Evolutionary conservation across 2,888 invertebrate genomes (phyloP).

Genomic region (Lepidochrysops patricia): DNA sequence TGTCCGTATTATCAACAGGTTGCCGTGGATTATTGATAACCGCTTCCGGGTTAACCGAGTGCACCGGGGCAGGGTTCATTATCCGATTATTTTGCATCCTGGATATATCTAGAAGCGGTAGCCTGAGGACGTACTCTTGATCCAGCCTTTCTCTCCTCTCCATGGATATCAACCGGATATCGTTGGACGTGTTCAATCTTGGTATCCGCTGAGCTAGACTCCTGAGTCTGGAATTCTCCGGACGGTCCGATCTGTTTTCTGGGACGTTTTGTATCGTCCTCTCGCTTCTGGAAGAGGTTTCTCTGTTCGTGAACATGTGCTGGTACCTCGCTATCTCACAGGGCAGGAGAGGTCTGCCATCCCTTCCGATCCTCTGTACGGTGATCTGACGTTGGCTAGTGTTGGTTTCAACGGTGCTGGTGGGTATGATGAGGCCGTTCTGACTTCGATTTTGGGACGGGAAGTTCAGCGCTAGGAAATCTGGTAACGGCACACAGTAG

Average conservation of each 20-base stretch:
- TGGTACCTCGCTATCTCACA: slow-evolving; percentile 66
- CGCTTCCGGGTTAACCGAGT: slow-evolving; percentile 34
- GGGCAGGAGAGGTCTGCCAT: slow-evolving; percentile 68
- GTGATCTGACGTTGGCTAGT: slow-evolving; percentile 62
- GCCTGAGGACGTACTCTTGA: slow-evolving; percentile 45
- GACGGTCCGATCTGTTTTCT: slow-evolving; percentile 29
- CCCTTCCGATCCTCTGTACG: slow-evolving; percentile 72
- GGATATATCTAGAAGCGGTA: slow-evolving; percentile 47
- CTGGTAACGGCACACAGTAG: slow-evolving; percentile 59
- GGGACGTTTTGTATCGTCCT: slow-evolving; percentile 36
- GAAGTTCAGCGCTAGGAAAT: slow-evolving; percentile 53
- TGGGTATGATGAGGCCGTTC: slow-evolving; percentile 38
- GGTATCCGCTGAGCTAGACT: slow-evolving; percentile 52
- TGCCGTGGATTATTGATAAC: slow-evolving; percentile 34
- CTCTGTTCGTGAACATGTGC: slow-evolving; percentile 51
- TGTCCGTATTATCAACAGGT: slow-evolving; percentile 32
- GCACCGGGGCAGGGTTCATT: slow-evolving; percentile 31
- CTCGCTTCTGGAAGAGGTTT: slow-evolving; percentile 35
- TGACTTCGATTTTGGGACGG: slow-evolving; percentile 37
- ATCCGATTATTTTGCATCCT: slow-evolving; percentile 36
- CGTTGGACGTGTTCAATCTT: slow-evolving; percentile 39
- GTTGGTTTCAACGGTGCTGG: slow-evolving; percentile 31
- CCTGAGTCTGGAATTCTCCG: slow-evolving; percentile 45
- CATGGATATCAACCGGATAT: slow-evolving; percentile 49
- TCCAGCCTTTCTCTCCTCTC: slow-evolving; percentile 45